Base-by-base conservation (phyloP, 2,797 vertebrate species). In the Diglossa cyanea region DNA sequence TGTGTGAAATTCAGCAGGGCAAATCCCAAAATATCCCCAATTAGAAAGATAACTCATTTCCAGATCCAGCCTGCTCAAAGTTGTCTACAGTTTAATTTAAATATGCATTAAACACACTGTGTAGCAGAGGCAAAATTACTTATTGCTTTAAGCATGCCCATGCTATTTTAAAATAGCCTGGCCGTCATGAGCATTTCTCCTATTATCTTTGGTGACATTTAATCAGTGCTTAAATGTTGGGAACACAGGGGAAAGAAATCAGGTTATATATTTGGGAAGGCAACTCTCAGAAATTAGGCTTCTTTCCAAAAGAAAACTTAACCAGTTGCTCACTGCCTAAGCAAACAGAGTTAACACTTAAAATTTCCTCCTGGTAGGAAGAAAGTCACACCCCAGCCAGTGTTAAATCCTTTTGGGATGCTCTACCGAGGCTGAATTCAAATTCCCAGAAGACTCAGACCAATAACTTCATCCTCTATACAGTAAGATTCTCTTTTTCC, bases 141-240 rank as follows among this genome's bases (percentile, higher is more conserved):
- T 96, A 92, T 92, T 95, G 91, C 92, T 97, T 92, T 96, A 97
- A 97, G 93, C 95, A 95, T 95, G 90, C 95, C 94, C 94, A 95
- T 92, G 93, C 94, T 95, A 94, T 93, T 96, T 96, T 96, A 95
- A 95, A 96, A 96, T 94, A 94, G 94, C 65, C 90, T 88, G 95
- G 95, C 88, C 90, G 73, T 95, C 91, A 93, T 96, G 88, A 94
- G 79, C 95, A 91, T 94, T 94, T 93, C 95, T 96, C 90, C 94
- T 96, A 95, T 96, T 96, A 96, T 96, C 95, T 95, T 94, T 88
- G 94, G 96, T 96, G 96, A 96, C 96, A 96, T 96, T 96, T 96
- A 96, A 95, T 94, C 91, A 95, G 91, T 94, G 89, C 75, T 91
- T 95, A 96, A 95, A 90, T 92, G 87, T 92, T 93, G 84, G 87